A percentile compares a stretch with the other conserved stretches of the same genome.
These are phyloP conservation scores for Dendrolimus houi DNA, from an alignment of 2,888 invertebrate species.

Conservation along the genomic window DNA sequence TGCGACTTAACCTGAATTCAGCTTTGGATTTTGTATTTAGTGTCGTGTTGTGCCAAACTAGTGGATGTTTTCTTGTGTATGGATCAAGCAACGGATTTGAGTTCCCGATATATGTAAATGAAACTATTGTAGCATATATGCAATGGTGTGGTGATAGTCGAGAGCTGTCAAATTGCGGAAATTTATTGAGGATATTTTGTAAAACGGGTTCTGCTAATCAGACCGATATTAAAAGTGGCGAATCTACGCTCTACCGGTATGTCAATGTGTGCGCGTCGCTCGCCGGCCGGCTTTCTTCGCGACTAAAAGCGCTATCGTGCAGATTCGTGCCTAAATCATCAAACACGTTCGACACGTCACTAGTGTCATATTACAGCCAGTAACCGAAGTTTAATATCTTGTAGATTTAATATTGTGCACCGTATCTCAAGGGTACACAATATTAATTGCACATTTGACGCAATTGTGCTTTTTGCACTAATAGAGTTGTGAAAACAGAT, in stretches of 20 bases:
- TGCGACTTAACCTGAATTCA: slow-evolving; percentile 58
- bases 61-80: slow-evolving; percentile 45
- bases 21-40: slow-evolving; percentile 38
- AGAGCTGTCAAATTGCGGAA: slow-evolving; percentile 48
- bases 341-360: slow-evolving; percentile 23
- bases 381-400: neutral
- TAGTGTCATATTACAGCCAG: neutral
- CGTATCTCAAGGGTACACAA: too few species aligned
- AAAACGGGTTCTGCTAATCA: slow-evolving; percentile 44
- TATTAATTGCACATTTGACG: too few species aligned
- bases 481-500: too few species aligned
- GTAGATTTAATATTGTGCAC: too few species aligned
- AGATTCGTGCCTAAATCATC: slow-evolving; percentile 24
- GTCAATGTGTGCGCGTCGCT: slow-evolving; percentile 10
- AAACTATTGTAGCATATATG: slow-evolving; percentile 48
- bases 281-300: slow-evolving; percentile 40
- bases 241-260: neutral
- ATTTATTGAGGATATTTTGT: slow-evolving; percentile 60
- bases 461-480: too few species aligned
- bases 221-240: neutral
- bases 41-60: slow-evolving; percentile 68
- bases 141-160: slow-evolving; percentile 56
- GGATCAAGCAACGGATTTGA: slow-evolving; percentile 46
- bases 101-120: slow-evolving; percentile 63
- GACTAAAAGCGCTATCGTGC: slow-evolving; percentile 30